Base-by-base conservation (phyloP, 2,797 vertebrate species). In the Okamejei kenojei region DNA sequence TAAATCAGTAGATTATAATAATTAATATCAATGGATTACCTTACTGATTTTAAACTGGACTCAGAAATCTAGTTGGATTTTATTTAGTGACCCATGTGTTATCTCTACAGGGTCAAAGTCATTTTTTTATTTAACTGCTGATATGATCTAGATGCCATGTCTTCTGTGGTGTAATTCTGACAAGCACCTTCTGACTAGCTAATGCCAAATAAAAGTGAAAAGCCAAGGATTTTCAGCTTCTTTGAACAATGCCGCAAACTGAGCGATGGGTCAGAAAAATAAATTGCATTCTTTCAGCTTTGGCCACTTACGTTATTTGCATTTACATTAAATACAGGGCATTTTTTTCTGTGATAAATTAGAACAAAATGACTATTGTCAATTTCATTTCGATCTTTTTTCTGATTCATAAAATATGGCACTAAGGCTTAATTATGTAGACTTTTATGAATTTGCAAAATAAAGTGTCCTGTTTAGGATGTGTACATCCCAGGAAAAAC, bases 141-240 rank as follows among this genome's bases (percentile, higher is more conserved):
- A 88, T 32, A 88, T 10, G 7, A 32, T 93, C 54, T 93, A 63
- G 7, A 94, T 76, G 94, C 95, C 94, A 96, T 94, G 95, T 95
- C 93, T 94, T 95, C 94, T 95, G 68, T 88, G 86, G n/a, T 90
- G n/a, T 32, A 7, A 71, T 68, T 65, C 17, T 71, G 86, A 15
- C 54, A 35, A 9, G 45, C 61, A 65, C 65, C n/a, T 88, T 7
- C 32, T 17, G 58, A 65, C 29, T 35, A 88, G 82, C 29, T 58
- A 17, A 2, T 13, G 63, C 65, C 29, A 90, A 68, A 65, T 45
- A 90, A 38, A 68, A 35, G 63, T 90, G 63, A 68, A 91, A 74
- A 54, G 21, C 90, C 23, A 91, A 26, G 32, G 8, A 73, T 90
- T 68, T 38, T 90, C 32, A 73, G 61, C 21, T 73, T 38, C 9